A percentile compares a stretch with the other conserved stretches of the same genome.
These are phyloP conservation scores for Petaurus breviceps DNA, from an alignment of 2,113 vertebrate genomes.

Conservation along the genomic window DNA sequence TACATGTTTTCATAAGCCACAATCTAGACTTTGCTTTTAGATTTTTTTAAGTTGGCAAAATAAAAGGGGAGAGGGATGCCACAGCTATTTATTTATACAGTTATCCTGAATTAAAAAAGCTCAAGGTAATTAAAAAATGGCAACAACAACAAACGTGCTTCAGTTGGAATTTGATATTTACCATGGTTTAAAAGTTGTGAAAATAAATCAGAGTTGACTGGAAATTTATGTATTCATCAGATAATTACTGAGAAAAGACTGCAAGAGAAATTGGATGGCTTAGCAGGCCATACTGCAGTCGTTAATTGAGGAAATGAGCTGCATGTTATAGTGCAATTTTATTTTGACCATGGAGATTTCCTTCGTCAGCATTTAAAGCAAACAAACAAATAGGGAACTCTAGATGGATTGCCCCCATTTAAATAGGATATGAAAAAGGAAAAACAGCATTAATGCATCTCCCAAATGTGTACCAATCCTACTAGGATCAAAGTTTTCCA, in stretches of 20 bases:
- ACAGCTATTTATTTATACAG: slow-evolving; percentile 5
- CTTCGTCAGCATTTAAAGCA: background rate
- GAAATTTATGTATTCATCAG: background rate
- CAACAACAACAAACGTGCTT: slow-evolving; percentile 40
- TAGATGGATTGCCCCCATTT: background rate
- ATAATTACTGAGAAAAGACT: slow-evolving; percentile 20
- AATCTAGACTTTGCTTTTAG: slow-evolving; percentile 16
- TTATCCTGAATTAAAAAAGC: background rate
- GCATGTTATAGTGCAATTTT: slow-evolving; percentile 16
- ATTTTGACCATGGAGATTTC: slow-evolving; percentile 19
- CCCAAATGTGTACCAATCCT: background rate
- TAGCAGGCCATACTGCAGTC: background rate
- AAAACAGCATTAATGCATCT: background rate
- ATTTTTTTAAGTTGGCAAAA: slow-evolving; percentile 40
- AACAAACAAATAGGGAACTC: background rate
- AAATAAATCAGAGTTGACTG: slow-evolving; percentile 45
- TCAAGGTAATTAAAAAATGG: slow-evolving; percentile 15
- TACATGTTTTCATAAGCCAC: background rate
- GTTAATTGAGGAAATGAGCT: slow-evolving; percentile 9
- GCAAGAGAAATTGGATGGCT: background rate
- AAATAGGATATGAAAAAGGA: background rate
- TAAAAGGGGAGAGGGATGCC: background rate
- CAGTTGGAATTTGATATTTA: slow-evolving; percentile 43
- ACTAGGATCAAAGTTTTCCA: background rate
- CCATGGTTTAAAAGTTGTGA: slow-evolving; percentile 19